Base-by-base conservation (phyloP, 2,888 invertebrate genomes). In the Pollenia angustigena region DNA sequence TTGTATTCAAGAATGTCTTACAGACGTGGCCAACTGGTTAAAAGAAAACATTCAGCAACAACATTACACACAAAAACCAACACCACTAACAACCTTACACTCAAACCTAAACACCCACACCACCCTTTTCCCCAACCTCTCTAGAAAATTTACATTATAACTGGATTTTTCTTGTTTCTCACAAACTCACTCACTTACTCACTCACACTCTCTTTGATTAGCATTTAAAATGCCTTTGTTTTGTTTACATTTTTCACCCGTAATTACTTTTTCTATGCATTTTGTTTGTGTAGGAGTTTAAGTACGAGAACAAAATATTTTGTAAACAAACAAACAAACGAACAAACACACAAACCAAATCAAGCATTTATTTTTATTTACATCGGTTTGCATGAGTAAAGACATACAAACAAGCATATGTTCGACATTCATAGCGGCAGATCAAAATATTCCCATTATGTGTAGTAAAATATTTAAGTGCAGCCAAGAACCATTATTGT, bases 401-500 rank as follows among this genome's bases (percentile, higher is more conserved):
- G 6, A 6, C 4, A 40, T 76, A 46, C n/a, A 50, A 44, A 4
- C 54, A n/a, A 58, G 62, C 14, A 12, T 16, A 14, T 42, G 60
- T 64, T 23, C 8, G 32, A 71, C 60, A 62, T 71, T 32, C 50
- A 46, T 62, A 42, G 52, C 16, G 14, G 40, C 42, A 64, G 62
- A 54, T 71, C 32, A 74, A 64, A 66, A 48, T 46, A 74, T 72
- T 56, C 4, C 56, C 16, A 56, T 74, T 56, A 42, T 56, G 14
- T 81, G 18, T 40, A 76, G 71, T 71, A 72, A 66, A 60, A 6
- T 32, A 32, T 32, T 32, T 69, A 75, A 81, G 58, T 32, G 60
- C 40, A 81, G 76, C 69, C 69, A 74, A 82, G 74, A 85, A 68
- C 81, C 60, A 83, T 81, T 78, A 72, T 72, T 81, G 75, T 82